phyloP scores from a whole-genome alignment of 2,888 invertebrate genomes.

The Drosophila heteroneura region DNA sequence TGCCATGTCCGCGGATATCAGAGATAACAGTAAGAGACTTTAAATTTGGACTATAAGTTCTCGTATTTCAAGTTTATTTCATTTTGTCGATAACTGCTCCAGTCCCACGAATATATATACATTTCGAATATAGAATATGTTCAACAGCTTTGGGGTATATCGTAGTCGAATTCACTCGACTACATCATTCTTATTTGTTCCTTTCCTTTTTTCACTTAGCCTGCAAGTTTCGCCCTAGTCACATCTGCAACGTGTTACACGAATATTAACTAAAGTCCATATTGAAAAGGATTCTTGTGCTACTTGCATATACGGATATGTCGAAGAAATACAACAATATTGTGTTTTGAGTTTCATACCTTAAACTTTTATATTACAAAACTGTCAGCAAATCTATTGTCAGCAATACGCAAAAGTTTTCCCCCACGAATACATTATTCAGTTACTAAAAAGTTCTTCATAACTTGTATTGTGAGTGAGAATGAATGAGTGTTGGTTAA shows the following conservation, averaged over 20 bases:
- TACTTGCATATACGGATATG: slow-evolving; percentile 18
- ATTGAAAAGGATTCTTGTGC: slow-evolving; percentile 13
- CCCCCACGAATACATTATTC: background rate
- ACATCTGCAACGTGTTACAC: slow-evolving; percentile 29
- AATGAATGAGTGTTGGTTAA: background rate
- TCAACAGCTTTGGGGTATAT: background rate
- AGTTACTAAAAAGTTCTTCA: background rate
- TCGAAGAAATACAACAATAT: slow-evolving; percentile 17
- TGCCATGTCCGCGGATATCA: background rate
- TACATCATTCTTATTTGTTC: background rate
- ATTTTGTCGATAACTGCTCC: background rate
- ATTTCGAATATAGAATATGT: background rate
- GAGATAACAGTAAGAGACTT: background rate
- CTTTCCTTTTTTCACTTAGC: background rate
- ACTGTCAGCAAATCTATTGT: background rate
- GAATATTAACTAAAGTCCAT: slow-evolving; percentile 43
- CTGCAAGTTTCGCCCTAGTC: slow-evolving; percentile 24
- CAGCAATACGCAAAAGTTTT: background rate
- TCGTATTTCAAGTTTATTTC: background rate
- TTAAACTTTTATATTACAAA: slow-evolving; percentile 3
- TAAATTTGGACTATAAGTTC: background rate
- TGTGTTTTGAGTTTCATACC: slow-evolving; percentile 3
- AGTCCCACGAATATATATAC: background rate
- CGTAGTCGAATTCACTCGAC: background rate
- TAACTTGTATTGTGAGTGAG: background rate